Conservation (phyloP, 2,888 invertebrate genomes). For the Ischnura elegans region DNA sequence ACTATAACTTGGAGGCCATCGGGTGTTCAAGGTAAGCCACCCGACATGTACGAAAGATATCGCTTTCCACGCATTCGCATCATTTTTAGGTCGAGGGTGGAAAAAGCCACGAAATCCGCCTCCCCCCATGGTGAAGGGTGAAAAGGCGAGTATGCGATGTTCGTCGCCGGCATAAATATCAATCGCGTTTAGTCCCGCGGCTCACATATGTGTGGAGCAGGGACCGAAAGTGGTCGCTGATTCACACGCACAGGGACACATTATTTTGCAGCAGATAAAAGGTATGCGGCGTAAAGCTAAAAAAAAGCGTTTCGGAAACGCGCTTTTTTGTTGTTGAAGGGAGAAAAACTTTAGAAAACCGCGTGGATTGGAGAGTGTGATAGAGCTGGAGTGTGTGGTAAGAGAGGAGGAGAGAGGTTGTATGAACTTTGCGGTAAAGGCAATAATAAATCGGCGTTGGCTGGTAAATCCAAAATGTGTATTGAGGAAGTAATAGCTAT, state of each 20-base stretch:
- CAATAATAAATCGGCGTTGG: background rate
- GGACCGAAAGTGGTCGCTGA: background rate
- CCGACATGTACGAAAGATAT: background rate
- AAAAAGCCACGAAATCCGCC: background rate
- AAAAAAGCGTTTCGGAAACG: background rate
- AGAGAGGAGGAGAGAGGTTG: background rate
- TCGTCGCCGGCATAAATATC: background rate
- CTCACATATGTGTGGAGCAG: background rate
- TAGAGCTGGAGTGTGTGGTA: too few species aligned
- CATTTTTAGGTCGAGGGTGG: background rate
- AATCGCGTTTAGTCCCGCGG: slow-evolving; percentile 1
- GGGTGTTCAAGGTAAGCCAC: background rate
- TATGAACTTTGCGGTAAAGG: slow-evolving; percentile 20
- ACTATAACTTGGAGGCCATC: background rate
- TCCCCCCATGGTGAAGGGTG: background rate
- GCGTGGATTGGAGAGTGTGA: too few species aligned
- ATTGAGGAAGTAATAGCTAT: background rate
- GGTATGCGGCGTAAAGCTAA: background rate
- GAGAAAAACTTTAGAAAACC: background rate
- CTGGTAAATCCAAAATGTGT: background rate
- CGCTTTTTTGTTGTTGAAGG: slow-evolving; percentile 18
- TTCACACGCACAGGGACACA: background rate
- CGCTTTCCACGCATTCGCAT: background rate
- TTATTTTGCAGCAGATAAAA: background rate
- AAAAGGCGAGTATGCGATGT: background rate